phyloP scores from a whole-genome alignment of 1,140 invertebrate genomes.

The Drosophila sturtevanti region DNA sequence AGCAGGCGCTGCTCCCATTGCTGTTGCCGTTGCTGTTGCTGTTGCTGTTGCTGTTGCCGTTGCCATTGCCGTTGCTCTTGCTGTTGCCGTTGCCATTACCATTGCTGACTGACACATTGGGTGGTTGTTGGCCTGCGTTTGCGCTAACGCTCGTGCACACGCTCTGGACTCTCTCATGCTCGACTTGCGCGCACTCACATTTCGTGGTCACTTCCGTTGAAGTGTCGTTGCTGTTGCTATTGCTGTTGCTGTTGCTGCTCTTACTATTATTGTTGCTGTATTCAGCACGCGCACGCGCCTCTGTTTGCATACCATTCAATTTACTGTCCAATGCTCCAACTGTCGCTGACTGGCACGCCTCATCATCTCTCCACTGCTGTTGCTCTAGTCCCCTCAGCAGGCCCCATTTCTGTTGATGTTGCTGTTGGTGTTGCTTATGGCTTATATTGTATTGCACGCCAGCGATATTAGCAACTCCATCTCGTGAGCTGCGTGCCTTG shows the following conservation, averaged over 20 bases:
- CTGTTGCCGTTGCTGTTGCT: conserved; percentile 10
- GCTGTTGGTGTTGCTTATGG: conserved; percentile 34
- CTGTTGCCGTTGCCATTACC: conserved; percentile 11
- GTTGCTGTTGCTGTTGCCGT: no score
- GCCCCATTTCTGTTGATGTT: conserved; percentile 30
- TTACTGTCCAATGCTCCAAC: conserved; percentile 31
- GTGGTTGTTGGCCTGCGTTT: conserved; percentile 67
- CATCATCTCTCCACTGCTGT: conserved; percentile 4
- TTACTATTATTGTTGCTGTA: conserved; percentile 33
- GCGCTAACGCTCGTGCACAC: conserved; percentile 48
- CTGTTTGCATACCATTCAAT: conserved; percentile 36
- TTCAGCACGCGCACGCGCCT: conserved; percentile 73
- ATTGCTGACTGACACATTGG: conserved; percentile 50
- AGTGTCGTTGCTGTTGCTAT: conserved; percentile 29
- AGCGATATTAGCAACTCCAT: conserved; percentile 37
- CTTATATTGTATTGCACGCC: conserved; percentile 37
- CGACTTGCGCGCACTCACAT: conserved; percentile 74
- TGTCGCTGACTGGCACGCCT: conserved; percentile 47
- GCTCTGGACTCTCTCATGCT: conserved; percentile 62
- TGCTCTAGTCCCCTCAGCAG: conserved; percentile 4
- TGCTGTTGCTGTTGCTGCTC: conserved; percentile 19
- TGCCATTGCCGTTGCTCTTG: conserved; percentile 25
- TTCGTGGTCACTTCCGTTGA: conserved; percentile 67
- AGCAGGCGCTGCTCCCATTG: conserved; percentile 66
- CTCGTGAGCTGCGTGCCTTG: conserved; percentile 58